These are phyloP conservation scores for Polia nebulosa DNA, from an alignment of 2,888 invertebrate species.

Conservation along the genomic window DNA sequence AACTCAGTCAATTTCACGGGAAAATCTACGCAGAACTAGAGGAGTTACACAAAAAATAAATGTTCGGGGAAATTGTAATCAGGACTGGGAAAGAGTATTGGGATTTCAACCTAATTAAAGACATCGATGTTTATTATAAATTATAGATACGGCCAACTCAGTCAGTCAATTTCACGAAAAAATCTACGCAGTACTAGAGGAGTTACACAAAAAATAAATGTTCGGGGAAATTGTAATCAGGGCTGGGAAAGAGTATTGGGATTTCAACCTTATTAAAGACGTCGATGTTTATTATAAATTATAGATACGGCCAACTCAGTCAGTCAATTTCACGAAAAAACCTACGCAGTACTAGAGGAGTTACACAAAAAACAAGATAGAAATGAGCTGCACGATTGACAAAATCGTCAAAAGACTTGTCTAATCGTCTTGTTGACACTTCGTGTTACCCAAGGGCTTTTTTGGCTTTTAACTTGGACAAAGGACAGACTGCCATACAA, in stretches of 20 bases:
- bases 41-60: slow-evolving; percentile 16
- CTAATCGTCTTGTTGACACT: no score
- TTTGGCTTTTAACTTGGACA: no score
- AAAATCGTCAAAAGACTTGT: no score
- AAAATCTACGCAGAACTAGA: slow-evolving; percentile 21
- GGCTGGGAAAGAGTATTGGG: background rate
- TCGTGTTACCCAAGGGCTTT: no score
- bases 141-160: slow-evolving; percentile 44
- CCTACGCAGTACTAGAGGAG: background rate
- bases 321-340: slow-evolving; percentile 46
- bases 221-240: slow-evolving; percentile 40
- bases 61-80: slow-evolving; percentile 39
- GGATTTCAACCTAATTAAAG: background rate
- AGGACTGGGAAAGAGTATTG: background rate
- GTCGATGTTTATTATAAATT: background rate
- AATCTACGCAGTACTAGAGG: slow-evolving; percentile 3
- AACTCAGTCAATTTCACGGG: slow-evolving; percentile 34
- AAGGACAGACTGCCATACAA: no score
- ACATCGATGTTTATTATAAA: background rate
- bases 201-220: slow-evolving; percentile 16
- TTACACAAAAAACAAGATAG: slow-evolving; percentile 14
- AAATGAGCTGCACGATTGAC: background rate
- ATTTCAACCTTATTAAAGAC: background rate
- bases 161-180: slow-evolving; percentile 46
- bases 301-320: slow-evolving; percentile 43